phyloP scores from a whole-genome alignment of 2,797 vertebrate genomes.

The Diplodus puntazzo region DNA sequence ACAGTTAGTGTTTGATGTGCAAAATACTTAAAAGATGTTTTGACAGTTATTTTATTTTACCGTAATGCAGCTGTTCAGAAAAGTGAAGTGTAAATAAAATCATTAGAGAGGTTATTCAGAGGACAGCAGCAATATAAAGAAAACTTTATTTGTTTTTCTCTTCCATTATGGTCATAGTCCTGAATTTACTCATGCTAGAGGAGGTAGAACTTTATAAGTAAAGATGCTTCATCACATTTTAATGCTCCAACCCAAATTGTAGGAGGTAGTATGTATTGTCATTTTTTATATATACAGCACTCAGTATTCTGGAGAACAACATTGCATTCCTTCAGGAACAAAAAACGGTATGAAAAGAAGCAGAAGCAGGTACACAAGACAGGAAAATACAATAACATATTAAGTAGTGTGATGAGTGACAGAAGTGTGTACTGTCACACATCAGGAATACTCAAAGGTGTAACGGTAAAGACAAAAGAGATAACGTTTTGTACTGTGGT shows the following conservation, averaged over 20 bases:
- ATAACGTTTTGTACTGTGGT: background rate
- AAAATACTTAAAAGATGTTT: conserved; percentile 1
- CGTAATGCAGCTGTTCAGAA: background rate
- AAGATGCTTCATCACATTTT: background rate
- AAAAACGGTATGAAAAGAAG: background rate
- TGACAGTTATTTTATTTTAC: conserved; percentile 7
- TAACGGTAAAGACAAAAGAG: background rate
- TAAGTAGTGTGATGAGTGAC: background rate
- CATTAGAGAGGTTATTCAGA: background rate
- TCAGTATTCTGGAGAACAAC: background rate
- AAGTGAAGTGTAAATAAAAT: background rate
- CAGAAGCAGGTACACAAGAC: background rate
- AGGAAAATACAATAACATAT: background rate
- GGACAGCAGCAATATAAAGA: background rate
- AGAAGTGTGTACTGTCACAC: background rate
- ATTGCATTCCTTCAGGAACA: background rate
- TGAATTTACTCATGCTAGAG: background rate
- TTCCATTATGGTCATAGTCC: background rate
- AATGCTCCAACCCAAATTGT: background rate
- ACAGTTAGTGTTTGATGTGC: background rate
- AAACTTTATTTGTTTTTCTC: background rate
- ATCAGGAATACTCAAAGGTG: no score
- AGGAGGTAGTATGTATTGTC: background rate
- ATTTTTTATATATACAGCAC: background rate
- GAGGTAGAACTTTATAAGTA: background rate